Percentiles rank a stretch among this genome's conserved stretches.
phyloP scores from a whole-genome alignment of 2,888 invertebrate species.

The Anoplius nigerrimus region DNA sequence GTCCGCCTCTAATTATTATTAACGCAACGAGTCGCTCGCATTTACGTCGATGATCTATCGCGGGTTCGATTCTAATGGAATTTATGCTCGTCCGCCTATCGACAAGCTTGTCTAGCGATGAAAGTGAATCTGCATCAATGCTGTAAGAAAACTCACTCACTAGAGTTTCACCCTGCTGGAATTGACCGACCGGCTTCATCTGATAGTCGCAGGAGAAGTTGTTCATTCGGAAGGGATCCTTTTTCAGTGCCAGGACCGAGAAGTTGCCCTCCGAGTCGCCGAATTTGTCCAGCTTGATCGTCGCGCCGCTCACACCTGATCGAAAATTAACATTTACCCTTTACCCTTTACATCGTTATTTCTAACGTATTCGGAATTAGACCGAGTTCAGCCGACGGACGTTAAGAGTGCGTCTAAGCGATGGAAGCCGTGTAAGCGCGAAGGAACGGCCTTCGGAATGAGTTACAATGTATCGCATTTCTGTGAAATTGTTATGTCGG shows the following conservation, averaged over 20 bases:
- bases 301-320: slow-evolving; percentile 94
- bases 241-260: slow-evolving; percentile 90
- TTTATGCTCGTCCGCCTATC: not conserved
- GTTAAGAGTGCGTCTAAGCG: not conserved
- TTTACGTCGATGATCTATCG: no score
- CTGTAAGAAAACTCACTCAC: slow-evolving; percentile 81
- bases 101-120: not conserved
- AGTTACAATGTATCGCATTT: no score
- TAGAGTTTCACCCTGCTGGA: slow-evolving; percentile 86
- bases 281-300: slow-evolving; percentile 91
- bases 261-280: slow-evolving; percentile 99
- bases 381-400: not conserved
- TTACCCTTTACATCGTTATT: not conserved
- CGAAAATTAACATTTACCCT: slow-evolving; percentile 25
- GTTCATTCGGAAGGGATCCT: slow-evolving; percentile 74
- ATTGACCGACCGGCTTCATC: slow-evolving; percentile 90
- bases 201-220: slow-evolving; percentile 84
- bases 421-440: no score
- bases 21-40: no score
- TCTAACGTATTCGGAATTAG: not conserved
- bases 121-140: slow-evolving; percentile 18
- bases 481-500: no score
- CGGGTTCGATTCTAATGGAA: slow-evolving; percentile 48
- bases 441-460: no score
- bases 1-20: no score